phyloP scores from a whole-genome alignment of 2,113 vertebrate genomes.

The Megaceryle torquata region DNA sequence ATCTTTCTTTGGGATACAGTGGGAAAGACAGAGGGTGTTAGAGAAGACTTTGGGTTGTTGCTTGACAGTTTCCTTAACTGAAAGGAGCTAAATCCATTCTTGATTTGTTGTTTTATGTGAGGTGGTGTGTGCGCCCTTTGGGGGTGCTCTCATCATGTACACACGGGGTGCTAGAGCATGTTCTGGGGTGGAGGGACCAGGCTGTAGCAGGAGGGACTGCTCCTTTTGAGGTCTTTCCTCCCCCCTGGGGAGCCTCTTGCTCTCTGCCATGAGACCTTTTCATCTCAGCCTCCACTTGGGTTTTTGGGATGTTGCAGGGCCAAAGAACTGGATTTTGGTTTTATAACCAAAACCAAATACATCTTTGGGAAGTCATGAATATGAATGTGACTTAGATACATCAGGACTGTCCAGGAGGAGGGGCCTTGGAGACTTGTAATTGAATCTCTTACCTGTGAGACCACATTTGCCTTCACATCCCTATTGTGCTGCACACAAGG shows the following conservation, averaged over 20 bases:
- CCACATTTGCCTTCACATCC: not conserved
- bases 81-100: not conserved
- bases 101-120: not conserved
- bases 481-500: not conserved
- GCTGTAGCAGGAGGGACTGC: not conserved
- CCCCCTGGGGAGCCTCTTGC: not conserved
- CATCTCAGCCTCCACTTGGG: not conserved
- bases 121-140: not conserved
- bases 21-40: not conserved
- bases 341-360: not conserved
- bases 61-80: not conserved
- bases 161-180: not conserved
- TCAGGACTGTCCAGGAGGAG: not conserved
- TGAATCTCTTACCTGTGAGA: not conserved
- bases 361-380: not conserved
- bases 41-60: not conserved
- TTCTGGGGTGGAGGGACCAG: not conserved
- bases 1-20: not conserved
- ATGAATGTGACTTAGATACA: not conserved
- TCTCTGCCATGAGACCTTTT: fast-evolving
- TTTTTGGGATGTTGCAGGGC: not conserved
- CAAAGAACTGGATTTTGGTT: not conserved
- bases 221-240: not conserved
- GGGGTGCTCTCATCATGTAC: not conserved
- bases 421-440: not conserved